Percentiles rank a stretch among this genome's conserved stretches.
Conservation (phyloP, 2,797 vertebrate species). For the Hippocampus kuda region DNA sequence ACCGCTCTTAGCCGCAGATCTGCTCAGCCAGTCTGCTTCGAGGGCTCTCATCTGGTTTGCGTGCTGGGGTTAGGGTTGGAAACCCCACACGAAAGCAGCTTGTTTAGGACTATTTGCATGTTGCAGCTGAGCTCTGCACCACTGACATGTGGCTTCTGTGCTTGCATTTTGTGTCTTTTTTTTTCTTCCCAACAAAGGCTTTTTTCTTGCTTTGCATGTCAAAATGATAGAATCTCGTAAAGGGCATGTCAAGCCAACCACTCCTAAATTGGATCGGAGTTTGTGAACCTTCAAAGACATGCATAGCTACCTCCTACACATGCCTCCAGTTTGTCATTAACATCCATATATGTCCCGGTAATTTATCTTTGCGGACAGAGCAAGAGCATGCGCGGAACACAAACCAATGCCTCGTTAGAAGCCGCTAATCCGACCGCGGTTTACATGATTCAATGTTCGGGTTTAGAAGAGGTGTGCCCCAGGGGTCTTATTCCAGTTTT, state of each 20-base stretch:
- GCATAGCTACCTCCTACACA: neutral
- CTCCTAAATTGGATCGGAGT: neutral
- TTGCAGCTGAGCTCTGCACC: slow-evolving; percentile 17
- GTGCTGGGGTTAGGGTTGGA: slow-evolving; percentile 5
- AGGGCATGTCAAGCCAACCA: neutral
- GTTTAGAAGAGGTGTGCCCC: too few relatives aligned
- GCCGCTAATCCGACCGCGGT: too few relatives aligned
- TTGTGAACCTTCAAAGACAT: neutral
- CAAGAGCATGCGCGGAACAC: too few relatives aligned
- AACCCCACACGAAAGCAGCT: slow-evolving; percentile 21
- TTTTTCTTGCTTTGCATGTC: slow-evolving; percentile 12
- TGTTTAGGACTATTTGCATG: slow-evolving; percentile 21
- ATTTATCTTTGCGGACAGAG: too few relatives aligned
- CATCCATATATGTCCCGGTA: too few relatives aligned
- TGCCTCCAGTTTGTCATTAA: too few relatives aligned
- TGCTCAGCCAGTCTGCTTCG: slow-evolving; percentile 7
- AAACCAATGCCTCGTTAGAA: too few relatives aligned
- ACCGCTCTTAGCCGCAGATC: slow-evolving; percentile 32
- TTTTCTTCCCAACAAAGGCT: neutral
- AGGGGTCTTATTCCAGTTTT: too few relatives aligned
- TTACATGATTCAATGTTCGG: too few relatives aligned
- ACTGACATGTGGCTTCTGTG: slow-evolving; percentile 24
- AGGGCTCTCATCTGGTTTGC: slow-evolving; percentile 14
- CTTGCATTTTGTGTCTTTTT: neutral
- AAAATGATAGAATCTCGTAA: neutral